Percentiles rank a stretch among this genome's conserved stretches.
These are phyloP conservation scores for Neomonachus schauinslandi DNA, from an alignment of 2,113 vertebrate species.

Conservation along the genomic window DNA sequence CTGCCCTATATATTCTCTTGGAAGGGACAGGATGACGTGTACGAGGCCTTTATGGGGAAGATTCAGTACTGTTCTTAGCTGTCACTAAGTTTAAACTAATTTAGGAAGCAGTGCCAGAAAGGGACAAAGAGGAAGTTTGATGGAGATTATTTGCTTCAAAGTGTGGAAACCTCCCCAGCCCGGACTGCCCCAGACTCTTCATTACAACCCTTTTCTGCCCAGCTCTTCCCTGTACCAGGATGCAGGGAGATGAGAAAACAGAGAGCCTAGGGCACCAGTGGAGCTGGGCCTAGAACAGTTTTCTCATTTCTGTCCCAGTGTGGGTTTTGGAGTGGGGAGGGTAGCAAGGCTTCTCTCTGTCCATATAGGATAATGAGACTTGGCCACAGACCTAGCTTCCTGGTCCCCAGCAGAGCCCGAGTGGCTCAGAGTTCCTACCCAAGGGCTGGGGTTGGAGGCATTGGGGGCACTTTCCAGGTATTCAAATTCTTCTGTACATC, in stretches of 20 bases:
- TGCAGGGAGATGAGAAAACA: not conserved
- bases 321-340: not conserved
- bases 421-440: not conserved
- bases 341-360: not conserved
- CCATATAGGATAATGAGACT: not conserved
- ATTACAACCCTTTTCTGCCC: not conserved
- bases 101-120: not conserved
- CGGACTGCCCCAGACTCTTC: not conserved
- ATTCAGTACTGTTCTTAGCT: not conserved
- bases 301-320: not conserved
- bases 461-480: not conserved
- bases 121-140: not conserved
- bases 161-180: not conserved
- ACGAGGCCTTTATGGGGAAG: not conserved
- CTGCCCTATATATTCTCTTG: not conserved
- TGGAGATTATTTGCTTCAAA: not conserved
- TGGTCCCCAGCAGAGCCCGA: not conserved
- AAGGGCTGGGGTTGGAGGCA: not conserved
- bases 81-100: not conserved
- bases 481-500: not conserved
- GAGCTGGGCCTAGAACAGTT: not conserved
- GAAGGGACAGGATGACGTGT: not conserved
- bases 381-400: not conserved
- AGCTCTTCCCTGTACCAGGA: not conserved
- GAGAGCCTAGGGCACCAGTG: not conserved